A percentile compares a stretch with the other conserved stretches of the same genome.
Conservation (phyloP, 2,888 invertebrate genomes). For the Nomada fabriciana region DNA sequence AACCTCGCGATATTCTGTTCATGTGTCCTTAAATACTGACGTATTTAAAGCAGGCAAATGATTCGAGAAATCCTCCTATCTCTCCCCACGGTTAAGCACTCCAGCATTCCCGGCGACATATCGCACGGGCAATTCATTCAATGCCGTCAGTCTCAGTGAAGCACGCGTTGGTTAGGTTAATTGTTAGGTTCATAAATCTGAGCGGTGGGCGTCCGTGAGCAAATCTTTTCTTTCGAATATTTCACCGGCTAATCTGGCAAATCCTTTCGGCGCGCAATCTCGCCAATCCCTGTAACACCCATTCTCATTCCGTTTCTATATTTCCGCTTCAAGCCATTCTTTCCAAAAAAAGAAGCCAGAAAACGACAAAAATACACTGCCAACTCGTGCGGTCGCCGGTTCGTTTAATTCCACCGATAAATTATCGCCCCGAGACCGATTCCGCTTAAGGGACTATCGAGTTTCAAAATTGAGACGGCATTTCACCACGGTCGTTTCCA, state of each 20-base stretch:
- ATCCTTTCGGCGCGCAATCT: constrained; percentile 49
- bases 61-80: constrained; percentile 3
- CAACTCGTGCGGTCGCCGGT: not conserved
- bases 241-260: constrained; percentile 57
- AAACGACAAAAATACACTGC: constrained; percentile 24
- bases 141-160: constrained; percentile 10
- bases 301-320: constrained; percentile 37
- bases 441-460: constrained; percentile 15
- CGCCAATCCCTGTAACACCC: constrained; percentile 52
- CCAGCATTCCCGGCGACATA: not conserved
- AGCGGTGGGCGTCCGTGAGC: constrained; percentile 13
- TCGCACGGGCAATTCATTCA: constrained; percentile 18
- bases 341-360: not conserved
- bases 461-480: constrained; percentile 22
- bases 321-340: constrained; percentile 22
- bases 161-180: constrained; percentile 29
- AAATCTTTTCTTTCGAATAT: constrained; percentile 53
- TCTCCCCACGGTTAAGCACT: not conserved
- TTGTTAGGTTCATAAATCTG: constrained; percentile 53
- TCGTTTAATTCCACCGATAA: constrained; percentile 43
- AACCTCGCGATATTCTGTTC: not conserved
- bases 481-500: not conserved
- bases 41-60: not conserved
- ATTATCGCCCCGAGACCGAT: constrained; percentile 15
- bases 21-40: not conserved